Conservation (phyloP, 2,888 invertebrate genomes). For the Iphiclides podalirius region DNA sequence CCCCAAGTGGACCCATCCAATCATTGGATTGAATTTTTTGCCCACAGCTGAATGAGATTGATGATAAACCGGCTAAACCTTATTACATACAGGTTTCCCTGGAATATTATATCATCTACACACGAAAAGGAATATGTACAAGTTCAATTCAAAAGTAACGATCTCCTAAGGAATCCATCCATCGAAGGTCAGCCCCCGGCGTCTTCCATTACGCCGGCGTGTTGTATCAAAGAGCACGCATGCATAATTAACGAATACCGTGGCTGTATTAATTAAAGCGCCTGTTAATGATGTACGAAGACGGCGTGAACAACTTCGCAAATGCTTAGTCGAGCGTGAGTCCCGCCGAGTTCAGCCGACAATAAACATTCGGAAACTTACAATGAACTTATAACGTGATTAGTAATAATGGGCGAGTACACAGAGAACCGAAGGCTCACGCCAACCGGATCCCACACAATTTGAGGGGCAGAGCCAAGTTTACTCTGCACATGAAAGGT, state of each 20-base stretch:
- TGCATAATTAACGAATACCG: slow-evolving; percentile 8
- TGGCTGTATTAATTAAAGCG: slow-evolving; percentile 11
- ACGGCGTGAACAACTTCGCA: slow-evolving; percentile 13
- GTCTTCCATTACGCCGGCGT: not conserved
- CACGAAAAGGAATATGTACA: too few species aligned
- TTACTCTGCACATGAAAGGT: not conserved
- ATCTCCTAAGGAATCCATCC: too few species aligned
- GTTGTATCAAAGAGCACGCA: slow-evolving; percentile 12
- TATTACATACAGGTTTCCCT: too few species aligned
- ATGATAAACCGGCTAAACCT: too few species aligned
- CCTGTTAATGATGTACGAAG: slow-evolving; percentile 9
- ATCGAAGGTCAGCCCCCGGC: not conserved
- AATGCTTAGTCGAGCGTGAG: slow-evolving; percentile 12
- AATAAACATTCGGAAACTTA: slow-evolving; percentile 19
- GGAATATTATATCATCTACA: not conserved
- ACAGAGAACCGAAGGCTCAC: not conserved
- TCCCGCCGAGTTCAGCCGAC: slow-evolving; percentile 11
- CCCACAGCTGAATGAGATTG: too few species aligned
- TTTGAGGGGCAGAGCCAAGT: slow-evolving; percentile 7
- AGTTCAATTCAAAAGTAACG: too few species aligned
- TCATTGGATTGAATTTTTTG: too few species aligned
- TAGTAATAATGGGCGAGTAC: slow-evolving; percentile 5
- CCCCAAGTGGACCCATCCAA: too few species aligned
- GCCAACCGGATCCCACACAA: not conserved
- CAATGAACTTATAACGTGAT: slow-evolving; percentile 21